phyloP scores from a whole-genome alignment of 2,888 invertebrate species.

The Agrochola lychnidis region DNA sequence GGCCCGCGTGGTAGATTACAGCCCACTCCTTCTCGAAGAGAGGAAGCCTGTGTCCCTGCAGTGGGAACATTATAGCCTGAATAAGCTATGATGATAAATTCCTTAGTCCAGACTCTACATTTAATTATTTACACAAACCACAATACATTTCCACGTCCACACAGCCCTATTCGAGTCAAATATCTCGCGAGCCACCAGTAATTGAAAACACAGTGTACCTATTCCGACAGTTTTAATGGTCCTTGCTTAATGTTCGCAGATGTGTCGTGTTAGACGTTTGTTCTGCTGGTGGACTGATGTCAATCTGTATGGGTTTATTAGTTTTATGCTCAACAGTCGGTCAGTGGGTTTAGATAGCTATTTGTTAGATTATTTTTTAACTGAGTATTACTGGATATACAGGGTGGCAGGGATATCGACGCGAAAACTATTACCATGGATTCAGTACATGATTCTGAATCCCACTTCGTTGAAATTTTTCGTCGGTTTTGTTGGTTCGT shows the following conservation, averaged over 20 bases:
- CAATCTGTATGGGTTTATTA: conserved; percentile 35
- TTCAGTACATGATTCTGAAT: too few species aligned
- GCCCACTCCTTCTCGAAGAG: too few species aligned
- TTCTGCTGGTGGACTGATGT: conserved; percentile 11
- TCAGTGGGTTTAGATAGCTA: conserved; percentile 8
- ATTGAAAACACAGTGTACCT: conserved; percentile 87
- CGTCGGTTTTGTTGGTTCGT: too few species aligned
- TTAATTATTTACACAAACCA: background rate
- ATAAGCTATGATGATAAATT: background rate
- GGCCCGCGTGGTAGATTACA: too few species aligned
- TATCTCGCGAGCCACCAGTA: conserved; percentile 88
- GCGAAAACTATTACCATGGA: too few species aligned
- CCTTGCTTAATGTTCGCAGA: conserved; percentile 77
- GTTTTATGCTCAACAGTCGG: conserved; percentile 16
- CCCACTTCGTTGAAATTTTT: too few species aligned
- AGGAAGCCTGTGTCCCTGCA: too few species aligned
- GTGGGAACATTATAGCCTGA: too few species aligned
- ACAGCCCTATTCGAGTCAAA: conserved; percentile 81
- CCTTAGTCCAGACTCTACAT: background rate
- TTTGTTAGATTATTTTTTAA: background rate
- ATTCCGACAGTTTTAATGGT: conserved; percentile 88
- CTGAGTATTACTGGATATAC: background rate
- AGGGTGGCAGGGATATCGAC: too few species aligned
- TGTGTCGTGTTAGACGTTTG: conserved; percentile 66
- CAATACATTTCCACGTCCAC: background rate